These are phyloP conservation scores for Drepanosiphum platanoidis DNA, from an alignment of 2,888 invertebrate genomes.

Conservation along the genomic window DNA sequence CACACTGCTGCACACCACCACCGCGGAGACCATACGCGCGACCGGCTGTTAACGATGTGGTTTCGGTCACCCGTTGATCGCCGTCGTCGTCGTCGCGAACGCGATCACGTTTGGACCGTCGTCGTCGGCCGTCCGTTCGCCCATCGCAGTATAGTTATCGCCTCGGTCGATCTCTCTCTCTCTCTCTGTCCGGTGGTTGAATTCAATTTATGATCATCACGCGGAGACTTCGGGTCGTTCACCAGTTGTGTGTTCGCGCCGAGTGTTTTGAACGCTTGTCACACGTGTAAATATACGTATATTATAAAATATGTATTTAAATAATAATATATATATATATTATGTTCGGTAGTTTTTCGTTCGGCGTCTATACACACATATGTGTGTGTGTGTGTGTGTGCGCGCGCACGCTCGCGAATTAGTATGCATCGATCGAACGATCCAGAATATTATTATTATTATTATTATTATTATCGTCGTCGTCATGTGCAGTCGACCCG, in stretches of 20 bases:
- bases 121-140: neutral
- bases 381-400: neutral
- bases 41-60: conserved; percentile 24
- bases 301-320: conserved; percentile 9
- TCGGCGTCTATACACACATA: too few relatives aligned
- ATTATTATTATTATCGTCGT: neutral
- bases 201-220: conserved; percentile 51
- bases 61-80: conserved; percentile 44
- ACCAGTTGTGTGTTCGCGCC: neutral
- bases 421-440: neutral
- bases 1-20: neutral
- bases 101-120: neutral
- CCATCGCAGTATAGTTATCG: conserved; percentile 5
- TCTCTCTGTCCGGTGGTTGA: conserved; percentile 22
- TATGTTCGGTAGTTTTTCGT: neutral
- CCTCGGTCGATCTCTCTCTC: conserved; percentile 7
- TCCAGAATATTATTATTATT: neutral
- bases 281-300: neutral
- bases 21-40: neutral
- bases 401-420: neutral
- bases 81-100: neutral
- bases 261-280: neutral
- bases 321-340: too few relatives aligned
- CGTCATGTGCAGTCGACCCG: neutral
- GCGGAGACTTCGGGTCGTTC: conserved; percentile 30